Base-by-base conservation (phyloP, 2,797 vertebrate genomes). In the Smutsia gigantea region DNA sequence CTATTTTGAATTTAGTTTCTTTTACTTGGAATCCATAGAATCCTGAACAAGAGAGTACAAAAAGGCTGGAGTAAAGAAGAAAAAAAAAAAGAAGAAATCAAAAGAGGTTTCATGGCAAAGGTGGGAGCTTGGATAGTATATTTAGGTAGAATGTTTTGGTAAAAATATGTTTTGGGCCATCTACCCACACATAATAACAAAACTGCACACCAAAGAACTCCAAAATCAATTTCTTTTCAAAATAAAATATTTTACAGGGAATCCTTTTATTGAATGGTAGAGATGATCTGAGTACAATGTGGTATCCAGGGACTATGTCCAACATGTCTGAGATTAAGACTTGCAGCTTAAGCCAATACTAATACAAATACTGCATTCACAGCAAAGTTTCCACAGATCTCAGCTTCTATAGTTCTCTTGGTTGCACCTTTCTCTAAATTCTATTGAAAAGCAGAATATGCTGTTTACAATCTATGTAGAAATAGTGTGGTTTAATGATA, bases 11-110 rank as follows among this genome's bases (percentile, higher is more conserved):
- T 6, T 64, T n/a, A 14, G 46, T 77, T 95, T 89, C 71, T 84
- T 79, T 85, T 57, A 63, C n/a, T 88, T 90, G 31, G 37, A 78
- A 95, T 84, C 63, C 71, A 85, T 1, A 97, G 64, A 97, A 85
- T 87, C 42, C 34, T 82, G 21, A 91, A 86, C 7, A 66, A 68
- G 57, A 68, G 2, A 75, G 59, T 1, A 51, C 21, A 81, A 89
- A 78, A 93, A 75, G 51, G n/a, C 13, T 90, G 12, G 37, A 64
- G 13, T 37, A 86, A 83, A 53, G 5, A 75, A 59, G 25, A 37
- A 7, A 4, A 12, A 63, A 49, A 11, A 11, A 61, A 74, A 85
- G 42, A 93, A 85, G 9, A 66, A 84, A 86, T 63, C 42, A 85
- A 87, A 93, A 85, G 19, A 97, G 63, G 63, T 12, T 37, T 96